A percentile compares a stretch with the other conserved stretches of the same genome.
These are phyloP conservation scores for Magallana gigas DNA, from an alignment of 1,140 invertebrate species.

Conservation along the genomic window DNA sequence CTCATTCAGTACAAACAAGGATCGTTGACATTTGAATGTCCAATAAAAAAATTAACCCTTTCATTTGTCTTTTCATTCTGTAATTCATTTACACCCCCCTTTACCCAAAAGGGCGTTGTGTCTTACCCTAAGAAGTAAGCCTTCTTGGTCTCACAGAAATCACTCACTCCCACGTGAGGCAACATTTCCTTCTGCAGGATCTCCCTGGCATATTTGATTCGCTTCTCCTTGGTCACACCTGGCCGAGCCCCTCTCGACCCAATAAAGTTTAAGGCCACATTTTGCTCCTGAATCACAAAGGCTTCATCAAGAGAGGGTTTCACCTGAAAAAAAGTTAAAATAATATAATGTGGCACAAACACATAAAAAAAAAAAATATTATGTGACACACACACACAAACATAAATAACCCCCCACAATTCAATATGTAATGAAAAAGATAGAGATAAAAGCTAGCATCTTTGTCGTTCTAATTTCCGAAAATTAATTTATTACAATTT, in stretches of 20 bases:
- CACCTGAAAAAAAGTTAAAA: slow-evolving; percentile 73
- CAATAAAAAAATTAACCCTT: no score
- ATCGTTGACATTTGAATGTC: no score
- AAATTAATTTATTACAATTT: background rate
- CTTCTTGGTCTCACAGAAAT: slow-evolving; percentile 99
- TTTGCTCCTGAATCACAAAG: slow-evolving; percentile 99
- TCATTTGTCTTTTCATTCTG: background rate
- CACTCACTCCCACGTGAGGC: slow-evolving; percentile 98
- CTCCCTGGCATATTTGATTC: slow-evolving; percentile 99
- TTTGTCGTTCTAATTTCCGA: no score
- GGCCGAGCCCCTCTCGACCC: slow-evolving; percentile 96
- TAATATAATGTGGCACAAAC: no score
- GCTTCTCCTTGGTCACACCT: slow-evolving; percentile 98
- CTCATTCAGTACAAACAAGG: no score
- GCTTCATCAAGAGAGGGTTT: slow-evolving; percentile 99
- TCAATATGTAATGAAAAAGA: no score
- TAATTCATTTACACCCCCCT: background rate
- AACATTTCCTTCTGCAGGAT: slow-evolving; percentile 99
- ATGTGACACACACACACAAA: no score
- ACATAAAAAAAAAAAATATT: no score
- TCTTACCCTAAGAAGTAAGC: slow-evolving; percentile 94
- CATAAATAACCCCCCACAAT: no score
- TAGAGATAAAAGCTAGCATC: no score
- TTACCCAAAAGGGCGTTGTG: background rate
- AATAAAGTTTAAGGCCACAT: slow-evolving; percentile 98